Conservation (phyloP, 2,797 vertebrate species). For the Erpetoichthys calabaricus region DNA sequence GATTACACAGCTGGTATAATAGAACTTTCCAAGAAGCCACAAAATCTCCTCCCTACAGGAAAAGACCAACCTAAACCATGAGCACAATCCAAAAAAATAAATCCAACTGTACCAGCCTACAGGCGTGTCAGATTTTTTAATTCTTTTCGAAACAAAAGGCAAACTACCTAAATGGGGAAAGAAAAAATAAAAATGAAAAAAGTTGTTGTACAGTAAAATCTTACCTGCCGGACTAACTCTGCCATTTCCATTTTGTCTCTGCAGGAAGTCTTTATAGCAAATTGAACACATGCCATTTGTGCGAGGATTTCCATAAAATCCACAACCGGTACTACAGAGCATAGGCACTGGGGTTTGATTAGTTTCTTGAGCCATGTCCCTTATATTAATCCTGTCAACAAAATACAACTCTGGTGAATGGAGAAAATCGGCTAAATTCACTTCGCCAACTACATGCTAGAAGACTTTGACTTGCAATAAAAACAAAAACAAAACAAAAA, state of each 20-base stretch:
- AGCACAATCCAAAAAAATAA: no score
- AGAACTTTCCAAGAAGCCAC: no score
- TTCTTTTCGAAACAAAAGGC: no score
- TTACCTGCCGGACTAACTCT: constrained; percentile 68
- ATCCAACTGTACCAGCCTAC: no score
- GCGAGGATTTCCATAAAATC: constrained; percentile 73
- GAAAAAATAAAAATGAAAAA: no score
- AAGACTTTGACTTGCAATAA: neutral
- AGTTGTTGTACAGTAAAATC: constrained; percentile 5
- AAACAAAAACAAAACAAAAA: neutral
- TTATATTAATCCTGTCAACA: constrained; percentile 46
- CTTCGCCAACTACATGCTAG: constrained; percentile 19
- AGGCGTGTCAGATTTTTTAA: no score
- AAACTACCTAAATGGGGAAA: no score
- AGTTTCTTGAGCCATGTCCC: constrained; percentile 75
- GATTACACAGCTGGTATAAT: no score
- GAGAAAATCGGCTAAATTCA: neutral
- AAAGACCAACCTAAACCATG: no score
- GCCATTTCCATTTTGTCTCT: constrained; percentile 65
- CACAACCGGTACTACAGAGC: constrained; percentile 75
- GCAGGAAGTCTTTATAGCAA: constrained; percentile 77
- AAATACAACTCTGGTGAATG: neutral
- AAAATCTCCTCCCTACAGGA: no score
- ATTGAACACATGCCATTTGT: constrained; percentile 78
- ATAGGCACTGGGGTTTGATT: constrained; percentile 73